Conservation (phyloP, 2,888 invertebrate genomes). For the Eugnorisma glareosa region DNA sequence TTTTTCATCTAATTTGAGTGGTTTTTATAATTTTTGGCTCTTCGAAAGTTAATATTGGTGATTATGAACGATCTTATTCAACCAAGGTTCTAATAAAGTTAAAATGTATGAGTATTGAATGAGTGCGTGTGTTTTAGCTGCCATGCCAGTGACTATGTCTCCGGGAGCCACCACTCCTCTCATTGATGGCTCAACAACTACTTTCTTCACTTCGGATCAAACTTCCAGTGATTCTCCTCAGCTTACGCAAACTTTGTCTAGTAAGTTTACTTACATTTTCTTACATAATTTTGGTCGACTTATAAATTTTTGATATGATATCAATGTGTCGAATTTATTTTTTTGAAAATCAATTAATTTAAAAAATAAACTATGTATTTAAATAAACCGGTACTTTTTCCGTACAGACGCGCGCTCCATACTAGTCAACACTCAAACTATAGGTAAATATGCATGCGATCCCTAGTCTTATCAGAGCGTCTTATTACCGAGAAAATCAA, state of each 20-base stretch:
- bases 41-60: neutral
- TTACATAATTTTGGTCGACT: neutral
- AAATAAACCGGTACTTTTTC: neutral
- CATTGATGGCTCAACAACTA: slow-evolving; percentile 83
- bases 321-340: neutral
- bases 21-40: slow-evolving; percentile 37
- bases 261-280: slow-evolving; percentile 69
- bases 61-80: neutral
- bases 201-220: slow-evolving; percentile 86
- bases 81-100: neutral
- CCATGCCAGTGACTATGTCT: slow-evolving; percentile 87
- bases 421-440: neutral
- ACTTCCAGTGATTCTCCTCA: slow-evolving; percentile 83
- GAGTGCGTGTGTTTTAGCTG: slow-evolving; percentile 77
- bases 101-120: slow-evolving; percentile 13
- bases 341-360: neutral
- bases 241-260: slow-evolving; percentile 84
- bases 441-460: neutral
- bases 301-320: neutral
- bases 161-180: slow-evolving; percentile 86
- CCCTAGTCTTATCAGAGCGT: neutral
- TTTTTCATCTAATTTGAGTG: slow-evolving; percentile 53
- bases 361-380: neutral
- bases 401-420: neutral
- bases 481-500: neutral